These are phyloP conservation scores for Chrysotoxum bicinctum DNA, from an alignment of 2,888 invertebrate species.

Conservation along the genomic window DNA sequence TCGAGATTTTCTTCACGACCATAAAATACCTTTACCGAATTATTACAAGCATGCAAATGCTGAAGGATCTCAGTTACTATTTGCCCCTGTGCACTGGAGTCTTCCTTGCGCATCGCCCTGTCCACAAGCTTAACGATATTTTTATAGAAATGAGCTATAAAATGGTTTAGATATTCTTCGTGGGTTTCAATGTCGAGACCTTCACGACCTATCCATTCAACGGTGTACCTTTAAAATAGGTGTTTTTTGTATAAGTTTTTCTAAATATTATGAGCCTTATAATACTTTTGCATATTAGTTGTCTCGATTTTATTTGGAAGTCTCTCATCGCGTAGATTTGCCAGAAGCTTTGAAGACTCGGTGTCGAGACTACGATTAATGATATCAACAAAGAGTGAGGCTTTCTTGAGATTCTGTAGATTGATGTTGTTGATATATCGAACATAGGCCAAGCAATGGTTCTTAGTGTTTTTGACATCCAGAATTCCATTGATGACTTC, in stretches of 20 bases:
- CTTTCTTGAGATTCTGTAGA: constrained; percentile 95
- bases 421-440: constrained; percentile 99
- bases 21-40: constrained; percentile 96
- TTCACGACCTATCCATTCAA: constrained; percentile 98
- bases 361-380: constrained; percentile 94
- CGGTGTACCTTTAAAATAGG: constrained; percentile 87
- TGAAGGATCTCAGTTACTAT: constrained; percentile 96
- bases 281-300: constrained; percentile 93
- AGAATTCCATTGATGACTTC: constrained; percentile 98
- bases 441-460: constrained; percentile 96
- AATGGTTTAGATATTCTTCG: constrained; percentile 95
- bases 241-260: neutral
- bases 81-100: constrained; percentile 95
- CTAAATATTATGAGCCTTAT: neutral
- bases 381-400: constrained; percentile 97
- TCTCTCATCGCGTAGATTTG: constrained; percentile 94
- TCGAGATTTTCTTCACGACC: constrained; percentile 93
- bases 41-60: constrained; percentile 97
- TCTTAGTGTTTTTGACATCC: constrained; percentile 95
- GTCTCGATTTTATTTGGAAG: constrained; percentile 94
- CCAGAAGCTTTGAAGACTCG: constrained; percentile 94
- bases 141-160: constrained; percentile 96
- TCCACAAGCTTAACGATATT: constrained; percentile 96
- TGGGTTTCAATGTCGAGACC: constrained; percentile 96
- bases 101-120: constrained; percentile 96